Evolutionary conservation across 1,140 invertebrate species (phyloP).

Genomic region (Latrodectus geometricus): DNA sequence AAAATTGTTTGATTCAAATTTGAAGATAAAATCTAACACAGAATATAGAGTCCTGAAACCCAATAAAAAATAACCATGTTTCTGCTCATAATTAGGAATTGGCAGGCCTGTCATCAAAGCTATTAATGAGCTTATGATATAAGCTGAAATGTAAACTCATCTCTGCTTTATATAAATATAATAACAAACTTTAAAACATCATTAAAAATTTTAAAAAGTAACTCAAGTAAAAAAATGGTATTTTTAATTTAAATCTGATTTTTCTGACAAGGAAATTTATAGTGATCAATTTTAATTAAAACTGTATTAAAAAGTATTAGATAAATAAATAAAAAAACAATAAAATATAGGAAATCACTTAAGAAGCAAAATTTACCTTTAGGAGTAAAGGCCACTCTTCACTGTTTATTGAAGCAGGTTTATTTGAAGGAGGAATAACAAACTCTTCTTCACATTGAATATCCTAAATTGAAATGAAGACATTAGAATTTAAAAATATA

Average conservation of each 20-base stretch:
- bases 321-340: background rate
- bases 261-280: background rate
- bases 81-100: too few relatives aligned
- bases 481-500: background rate
- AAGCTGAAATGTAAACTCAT: too few relatives aligned
- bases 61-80: too few relatives aligned
- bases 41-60: too few relatives aligned
- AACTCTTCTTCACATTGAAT: constrained; percentile 26
- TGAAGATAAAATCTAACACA: too few relatives aligned
- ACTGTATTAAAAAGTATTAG: background rate
- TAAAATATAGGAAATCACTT: background rate
- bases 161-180: too few relatives aligned
- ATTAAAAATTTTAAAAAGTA: background rate
- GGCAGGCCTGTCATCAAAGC: too few relatives aligned
- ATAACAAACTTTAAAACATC: background rate
- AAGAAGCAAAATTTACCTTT: constrained; percentile 22
- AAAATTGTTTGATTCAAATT: too few relatives aligned
- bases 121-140: too few relatives aligned
- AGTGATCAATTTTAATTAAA: background rate
- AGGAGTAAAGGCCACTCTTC: constrained; percentile 41
- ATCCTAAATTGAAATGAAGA: constrained; percentile 18
- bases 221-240: background rate
- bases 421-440: background rate
- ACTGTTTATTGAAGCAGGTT: background rate
- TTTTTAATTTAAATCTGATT: background rate